Percentiles rank a stretch among this genome's conserved stretches.
These are phyloP conservation scores for Climacteris rufus DNA, from an alignment of 2,113 vertebrate species.

Conservation along the genomic window DNA sequence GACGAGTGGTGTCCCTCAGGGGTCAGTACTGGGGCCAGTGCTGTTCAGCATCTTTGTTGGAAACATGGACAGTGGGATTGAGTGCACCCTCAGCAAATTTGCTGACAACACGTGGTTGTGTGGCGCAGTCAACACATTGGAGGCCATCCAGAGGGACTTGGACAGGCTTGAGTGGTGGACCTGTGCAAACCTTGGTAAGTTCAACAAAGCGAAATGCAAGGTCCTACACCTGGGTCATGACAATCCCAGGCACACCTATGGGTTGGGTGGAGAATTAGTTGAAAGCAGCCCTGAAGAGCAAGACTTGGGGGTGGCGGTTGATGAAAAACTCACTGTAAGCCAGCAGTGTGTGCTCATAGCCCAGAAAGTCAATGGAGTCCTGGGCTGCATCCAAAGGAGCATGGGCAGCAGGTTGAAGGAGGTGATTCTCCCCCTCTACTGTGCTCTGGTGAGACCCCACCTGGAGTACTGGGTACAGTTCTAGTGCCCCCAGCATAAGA, in stretches of 20 bases:
- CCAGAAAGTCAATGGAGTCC: background rate
- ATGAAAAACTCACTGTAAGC: background rate
- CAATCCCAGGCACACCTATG: background rate
- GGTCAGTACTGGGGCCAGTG: fast-evolving
- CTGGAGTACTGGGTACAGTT: background rate
- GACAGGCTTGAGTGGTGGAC: background rate
- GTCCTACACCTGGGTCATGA: fast-evolving
- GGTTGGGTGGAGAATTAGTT: background rate
- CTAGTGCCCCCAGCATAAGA: background rate
- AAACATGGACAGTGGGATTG: background rate
- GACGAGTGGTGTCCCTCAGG: fast-evolving
- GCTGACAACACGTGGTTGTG: background rate
- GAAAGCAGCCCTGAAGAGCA: background rate
- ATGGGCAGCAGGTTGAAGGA: fast-evolving
- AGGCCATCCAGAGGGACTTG: background rate
- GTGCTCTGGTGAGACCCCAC: background rate
- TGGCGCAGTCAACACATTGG: background rate
- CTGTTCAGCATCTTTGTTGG: background rate
- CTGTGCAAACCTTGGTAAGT: background rate
- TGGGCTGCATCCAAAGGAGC: background rate
- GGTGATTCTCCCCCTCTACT: background rate
- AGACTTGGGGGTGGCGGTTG: background rate
- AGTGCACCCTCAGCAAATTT: background rate
- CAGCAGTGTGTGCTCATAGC: fast-evolving
- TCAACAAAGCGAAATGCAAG: background rate